These are phyloP conservation scores for Hexactinellida sp. DNA, from an alignment of 37 sponge, comb jelly and placozoan genomes.

Conservation along the genomic window DNA sequence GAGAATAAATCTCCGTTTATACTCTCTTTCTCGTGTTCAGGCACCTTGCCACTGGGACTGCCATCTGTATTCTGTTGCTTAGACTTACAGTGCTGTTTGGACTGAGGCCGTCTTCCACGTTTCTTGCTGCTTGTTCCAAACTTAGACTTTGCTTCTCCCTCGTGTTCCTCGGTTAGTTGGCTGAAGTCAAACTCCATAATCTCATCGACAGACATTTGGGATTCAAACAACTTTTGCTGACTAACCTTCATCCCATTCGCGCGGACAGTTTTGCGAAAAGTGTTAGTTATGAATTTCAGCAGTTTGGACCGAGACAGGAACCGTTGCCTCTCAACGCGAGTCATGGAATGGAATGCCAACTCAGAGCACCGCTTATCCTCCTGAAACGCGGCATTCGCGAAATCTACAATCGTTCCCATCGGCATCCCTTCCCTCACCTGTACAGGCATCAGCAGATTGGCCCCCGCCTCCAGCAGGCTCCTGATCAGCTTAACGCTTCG, in stretches of 20 bases:
- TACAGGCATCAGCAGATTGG: background rate
- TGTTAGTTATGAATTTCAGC: background rate
- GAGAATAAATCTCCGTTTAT: background rate
- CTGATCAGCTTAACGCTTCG: background rate
- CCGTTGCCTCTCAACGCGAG: background rate
- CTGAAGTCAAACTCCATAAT: background rate
- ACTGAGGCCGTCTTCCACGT: background rate
- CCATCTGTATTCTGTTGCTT: background rate
- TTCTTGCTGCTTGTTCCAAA: background rate
- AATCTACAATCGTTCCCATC: background rate
- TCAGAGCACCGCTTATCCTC: constrained; percentile 2
- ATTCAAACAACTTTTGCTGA: constrained; percentile 1
- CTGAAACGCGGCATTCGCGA: background rate
- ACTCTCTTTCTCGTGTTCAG: background rate
- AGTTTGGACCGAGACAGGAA: background rate
- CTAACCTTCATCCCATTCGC: background rate
- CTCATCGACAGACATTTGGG: background rate
- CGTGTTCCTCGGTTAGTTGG: background rate
- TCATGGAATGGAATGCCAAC: background rate
- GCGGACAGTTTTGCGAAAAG: background rate
- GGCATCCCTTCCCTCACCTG: background rate
- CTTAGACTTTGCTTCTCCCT: background rate
- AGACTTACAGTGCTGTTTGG: background rate
- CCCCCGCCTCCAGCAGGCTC: background rate
- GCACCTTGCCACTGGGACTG: background rate